Evolutionary conservation across 2,797 vertebrate genomes (phyloP).

Genomic region (Lagorchestes hirsutus): DNA sequence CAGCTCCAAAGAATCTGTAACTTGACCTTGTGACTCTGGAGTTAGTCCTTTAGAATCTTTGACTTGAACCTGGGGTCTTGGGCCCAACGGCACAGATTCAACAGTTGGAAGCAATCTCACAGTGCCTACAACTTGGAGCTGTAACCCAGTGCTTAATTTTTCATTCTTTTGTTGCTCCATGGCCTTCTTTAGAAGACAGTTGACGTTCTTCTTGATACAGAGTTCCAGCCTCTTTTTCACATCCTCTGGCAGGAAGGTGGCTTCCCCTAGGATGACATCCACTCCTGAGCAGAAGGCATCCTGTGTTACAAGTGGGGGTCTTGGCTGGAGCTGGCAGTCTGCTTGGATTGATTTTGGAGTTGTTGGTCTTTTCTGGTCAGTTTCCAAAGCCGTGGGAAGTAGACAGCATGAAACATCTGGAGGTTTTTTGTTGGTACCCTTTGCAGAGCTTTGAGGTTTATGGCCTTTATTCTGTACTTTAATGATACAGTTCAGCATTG

Average conservation of each 20-base stretch:
- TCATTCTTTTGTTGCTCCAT: constrained; percentile 38
- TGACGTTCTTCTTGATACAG: constrained; percentile 55
- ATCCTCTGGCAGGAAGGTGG: constrained; percentile 51
- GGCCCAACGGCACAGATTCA: constrained; percentile 37
- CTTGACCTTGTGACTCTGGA: constrained; percentile 21
- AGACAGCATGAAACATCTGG: constrained; percentile 51
- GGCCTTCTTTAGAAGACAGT: constrained; percentile 48
- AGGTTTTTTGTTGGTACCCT: constrained; percentile 48
- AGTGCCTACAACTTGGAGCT: constrained; percentile 50
- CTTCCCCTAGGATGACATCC: constrained; percentile 59
- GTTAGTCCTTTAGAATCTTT: constrained; percentile 6
- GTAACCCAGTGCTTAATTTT: constrained; percentile 39
- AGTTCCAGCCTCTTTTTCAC: constrained; percentile 50
- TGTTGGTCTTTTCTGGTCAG: constrained; percentile 59
- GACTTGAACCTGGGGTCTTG: constrained; percentile 37
- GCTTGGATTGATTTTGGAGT: constrained; percentile 44
- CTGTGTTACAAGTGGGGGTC: not conserved
- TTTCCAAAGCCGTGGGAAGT: constrained; percentile 48
- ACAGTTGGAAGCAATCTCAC: constrained; percentile 66
- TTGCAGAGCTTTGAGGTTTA: constrained; percentile 58
- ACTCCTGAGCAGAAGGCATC: constrained; percentile 41
- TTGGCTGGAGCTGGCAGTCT: constrained; percentile 47
- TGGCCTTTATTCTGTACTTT: constrained; percentile 51
- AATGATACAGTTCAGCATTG: constrained; percentile 50
- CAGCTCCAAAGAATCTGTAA: constrained; percentile 32